Percentiles rank a stretch among this genome's conserved stretches.
Conservation (phyloP, 2,888 invertebrate species). For the Homarus gammarus region DNA sequence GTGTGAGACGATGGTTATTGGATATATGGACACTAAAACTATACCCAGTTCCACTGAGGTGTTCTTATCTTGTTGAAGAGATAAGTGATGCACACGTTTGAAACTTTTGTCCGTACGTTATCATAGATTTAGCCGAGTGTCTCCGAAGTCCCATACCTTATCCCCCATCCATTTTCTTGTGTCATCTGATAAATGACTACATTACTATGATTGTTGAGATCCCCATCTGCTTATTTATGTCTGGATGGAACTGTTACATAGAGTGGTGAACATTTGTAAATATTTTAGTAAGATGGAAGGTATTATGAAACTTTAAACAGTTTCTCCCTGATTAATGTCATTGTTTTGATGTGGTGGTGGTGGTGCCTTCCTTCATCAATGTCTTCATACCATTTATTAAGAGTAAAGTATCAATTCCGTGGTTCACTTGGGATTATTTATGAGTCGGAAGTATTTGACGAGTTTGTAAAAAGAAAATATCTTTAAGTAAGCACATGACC, state of each 20-base stretch:
- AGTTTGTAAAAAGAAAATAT: not conserved
- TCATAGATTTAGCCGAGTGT: slow-evolving; percentile 40
- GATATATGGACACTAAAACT: slow-evolving; percentile 4
- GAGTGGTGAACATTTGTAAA: slow-evolving; percentile 38
- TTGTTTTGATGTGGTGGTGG: slow-evolving; percentile 56
- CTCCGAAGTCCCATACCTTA: slow-evolving; percentile 10
- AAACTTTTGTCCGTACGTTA: slow-evolving; percentile 32
- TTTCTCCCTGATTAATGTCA: slow-evolving; percentile 17
- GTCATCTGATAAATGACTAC: slow-evolving; percentile 11
- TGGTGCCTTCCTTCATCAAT: slow-evolving; percentile 46
- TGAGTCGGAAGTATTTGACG: not conserved
- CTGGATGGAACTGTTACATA: slow-evolving; percentile 52
- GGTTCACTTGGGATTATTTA: not conserved
- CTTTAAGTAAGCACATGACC: not conserved
- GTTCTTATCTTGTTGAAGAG: not conserved
- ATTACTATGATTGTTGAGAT: slow-evolving; percentile 44
- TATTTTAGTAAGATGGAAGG: slow-evolving; percentile 44
- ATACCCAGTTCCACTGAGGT: not conserved
- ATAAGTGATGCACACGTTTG: not conserved
- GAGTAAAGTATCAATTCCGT: not conserved
- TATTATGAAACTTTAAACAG: slow-evolving; percentile 33
- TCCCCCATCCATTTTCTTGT: slow-evolving; percentile 24
- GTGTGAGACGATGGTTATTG: not conserved
- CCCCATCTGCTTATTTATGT: slow-evolving; percentile 54
- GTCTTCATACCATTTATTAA: not conserved